phyloP scores from a whole-genome alignment of 2,113 vertebrate species.

The Chloropsis hardwickii region DNA sequence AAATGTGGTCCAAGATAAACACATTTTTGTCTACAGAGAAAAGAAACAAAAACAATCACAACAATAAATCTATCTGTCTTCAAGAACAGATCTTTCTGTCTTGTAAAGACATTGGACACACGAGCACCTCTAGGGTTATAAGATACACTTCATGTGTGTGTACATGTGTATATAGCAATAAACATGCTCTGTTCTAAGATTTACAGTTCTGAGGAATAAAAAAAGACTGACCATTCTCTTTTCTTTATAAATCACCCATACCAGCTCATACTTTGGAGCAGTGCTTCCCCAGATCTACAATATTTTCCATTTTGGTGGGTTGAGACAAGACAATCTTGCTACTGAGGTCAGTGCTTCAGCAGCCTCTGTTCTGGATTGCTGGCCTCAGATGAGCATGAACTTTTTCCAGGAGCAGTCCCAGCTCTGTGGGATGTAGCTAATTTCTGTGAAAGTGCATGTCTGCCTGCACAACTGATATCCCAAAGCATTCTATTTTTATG shows the following conservation, averaged over 20 bases:
- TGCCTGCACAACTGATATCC: slow-evolving; percentile 27
- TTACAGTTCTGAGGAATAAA: background rate
- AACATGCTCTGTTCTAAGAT: background rate
- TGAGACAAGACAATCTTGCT: background rate
- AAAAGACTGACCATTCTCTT: background rate
- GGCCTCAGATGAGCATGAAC: background rate
- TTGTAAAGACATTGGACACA: background rate
- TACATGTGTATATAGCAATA: background rate
- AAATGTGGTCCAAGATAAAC: background rate
- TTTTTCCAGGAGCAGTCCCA: background rate
- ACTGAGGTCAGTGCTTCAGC: background rate
- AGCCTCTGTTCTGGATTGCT: background rate
- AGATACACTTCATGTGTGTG: rapidly evolving
- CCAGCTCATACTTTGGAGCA: background rate
- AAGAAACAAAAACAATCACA: background rate
- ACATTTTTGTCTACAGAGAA: background rate
- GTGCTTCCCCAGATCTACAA: background rate
- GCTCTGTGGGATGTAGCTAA: background rate
- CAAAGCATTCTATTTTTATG: slow-evolving; percentile 51
- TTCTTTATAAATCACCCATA: background rate
- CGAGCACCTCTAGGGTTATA: background rate
- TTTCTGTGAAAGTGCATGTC: background rate
- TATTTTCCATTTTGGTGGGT: background rate
- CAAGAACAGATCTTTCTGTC: background rate
- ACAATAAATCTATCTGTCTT: background rate